phyloP scores from a whole-genome alignment of 2,888 invertebrate species.

The Sabellastarte sp. region DNA sequence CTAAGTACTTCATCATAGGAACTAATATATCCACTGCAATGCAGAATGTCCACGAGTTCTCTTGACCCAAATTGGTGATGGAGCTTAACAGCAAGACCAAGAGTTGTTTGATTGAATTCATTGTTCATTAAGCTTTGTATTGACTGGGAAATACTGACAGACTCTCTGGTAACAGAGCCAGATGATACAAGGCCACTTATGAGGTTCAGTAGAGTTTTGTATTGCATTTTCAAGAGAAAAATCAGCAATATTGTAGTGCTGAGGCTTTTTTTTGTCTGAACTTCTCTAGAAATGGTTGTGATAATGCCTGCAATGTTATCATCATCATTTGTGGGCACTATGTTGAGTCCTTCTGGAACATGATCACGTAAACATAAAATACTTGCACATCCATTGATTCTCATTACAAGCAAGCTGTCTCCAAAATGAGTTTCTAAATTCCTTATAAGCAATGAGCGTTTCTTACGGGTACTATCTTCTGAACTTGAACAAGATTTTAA shows the following conservation, averaged over 20 bases:
- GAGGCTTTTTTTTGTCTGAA: neutral
- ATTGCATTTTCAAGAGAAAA: constrained; percentile 1
- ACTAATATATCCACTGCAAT: constrained; percentile 1
- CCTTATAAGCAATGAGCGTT: neutral
- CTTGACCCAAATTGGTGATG: constrained; percentile 6
- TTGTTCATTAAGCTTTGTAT: constrained; percentile 7
- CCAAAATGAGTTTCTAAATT: neutral
- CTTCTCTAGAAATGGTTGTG: neutral
- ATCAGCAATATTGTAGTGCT: constrained; percentile 1
- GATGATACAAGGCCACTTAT: constrained; percentile 2
- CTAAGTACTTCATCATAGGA: constrained; percentile 11
- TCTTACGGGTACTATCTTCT: neutral
- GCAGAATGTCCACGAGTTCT: constrained; percentile 7
- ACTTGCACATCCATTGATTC: constrained; percentile 10
- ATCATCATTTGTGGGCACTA: constrained; percentile 1
- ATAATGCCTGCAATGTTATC: constrained; percentile 5
- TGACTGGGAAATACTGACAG: constrained; percentile 7
- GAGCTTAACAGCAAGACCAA: constrained; percentile 10
- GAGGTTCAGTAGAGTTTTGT: constrained; percentile 1
- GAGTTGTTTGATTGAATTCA: constrained; percentile 7
- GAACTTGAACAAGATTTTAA: too few species aligned
- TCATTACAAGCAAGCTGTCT: constrained; percentile 8
- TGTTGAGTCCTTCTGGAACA: neutral
- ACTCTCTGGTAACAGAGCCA: constrained; percentile 1
- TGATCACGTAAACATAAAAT: constrained; percentile 7